Evolutionary conservation across 2,888 invertebrate genomes (phyloP).

Genomic region (Melieria omissa): DNA sequence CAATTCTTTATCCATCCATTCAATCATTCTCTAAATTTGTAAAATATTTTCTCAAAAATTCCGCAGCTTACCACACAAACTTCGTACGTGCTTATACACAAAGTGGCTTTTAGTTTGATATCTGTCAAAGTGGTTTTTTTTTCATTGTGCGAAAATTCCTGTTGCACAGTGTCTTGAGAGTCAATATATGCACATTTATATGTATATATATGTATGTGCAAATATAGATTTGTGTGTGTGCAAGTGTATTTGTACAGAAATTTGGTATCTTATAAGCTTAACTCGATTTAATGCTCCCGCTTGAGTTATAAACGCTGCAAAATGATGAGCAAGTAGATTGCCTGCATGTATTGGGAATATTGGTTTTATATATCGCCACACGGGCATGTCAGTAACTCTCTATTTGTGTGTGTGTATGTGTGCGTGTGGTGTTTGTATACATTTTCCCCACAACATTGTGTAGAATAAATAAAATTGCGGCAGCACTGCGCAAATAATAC

Average conservation of each 20-base stretch:
- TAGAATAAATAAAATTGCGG: constrained; percentile 29
- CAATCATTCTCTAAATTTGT: too few species aligned
- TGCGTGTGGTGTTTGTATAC: constrained; percentile 24
- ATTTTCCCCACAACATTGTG: constrained; percentile 13
- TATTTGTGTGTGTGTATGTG: constrained; percentile 31
- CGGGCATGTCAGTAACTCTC: not conserved
- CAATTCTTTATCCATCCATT: too few species aligned
- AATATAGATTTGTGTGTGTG: constrained; percentile 43
- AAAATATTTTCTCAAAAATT: too few species aligned
- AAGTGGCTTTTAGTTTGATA: not conserved
- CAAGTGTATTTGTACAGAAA: constrained; percentile 10
- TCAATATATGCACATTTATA: not conserved
- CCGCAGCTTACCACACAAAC: too few species aligned
- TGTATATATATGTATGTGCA: constrained; percentile 9
- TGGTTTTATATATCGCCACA: constrained; percentile 23
- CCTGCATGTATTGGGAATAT: constrained; percentile 61
- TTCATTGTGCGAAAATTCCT: not conserved
- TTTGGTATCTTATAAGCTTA: constrained; percentile 55
- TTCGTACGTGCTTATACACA: constrained; percentile 17
- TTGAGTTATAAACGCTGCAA: constrained; percentile 61
- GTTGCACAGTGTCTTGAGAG: not conserved
- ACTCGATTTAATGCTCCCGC: constrained; percentile 62
- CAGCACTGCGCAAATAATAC: not conserved
- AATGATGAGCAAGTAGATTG: constrained; percentile 61
- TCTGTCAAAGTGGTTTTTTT: not conserved